phyloP scores from a whole-genome alignment of 2,888 invertebrate genomes.

The Drosophila rellima region DNA sequence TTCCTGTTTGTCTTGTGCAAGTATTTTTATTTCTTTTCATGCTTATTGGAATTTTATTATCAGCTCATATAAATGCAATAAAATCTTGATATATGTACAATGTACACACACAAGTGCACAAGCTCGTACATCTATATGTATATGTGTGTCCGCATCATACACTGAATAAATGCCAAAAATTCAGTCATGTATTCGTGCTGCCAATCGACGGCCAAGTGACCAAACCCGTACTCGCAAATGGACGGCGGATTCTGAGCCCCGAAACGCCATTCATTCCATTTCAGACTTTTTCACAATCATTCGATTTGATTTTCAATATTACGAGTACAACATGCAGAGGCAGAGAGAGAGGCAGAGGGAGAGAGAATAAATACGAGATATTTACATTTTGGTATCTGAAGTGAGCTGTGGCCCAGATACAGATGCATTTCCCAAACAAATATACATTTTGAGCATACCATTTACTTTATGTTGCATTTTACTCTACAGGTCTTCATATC shows the following conservation, averaged over 20 bases:
- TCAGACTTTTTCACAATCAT: constrained; percentile 5
- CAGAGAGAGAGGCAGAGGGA: not conserved
- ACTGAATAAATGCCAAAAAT: constrained; percentile 34
- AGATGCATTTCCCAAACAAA: not conserved
- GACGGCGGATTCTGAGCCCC: not conserved
- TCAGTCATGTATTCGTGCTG: constrained; percentile 27
- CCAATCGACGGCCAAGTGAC: constrained; percentile 35
- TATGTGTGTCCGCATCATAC: constrained; percentile 3
- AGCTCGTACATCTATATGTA: not conserved
- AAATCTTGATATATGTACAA: constrained; percentile 58
- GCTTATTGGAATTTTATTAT: constrained; percentile 81
- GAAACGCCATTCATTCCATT: constrained; percentile 9
- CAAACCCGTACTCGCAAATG: constrained; percentile 28
- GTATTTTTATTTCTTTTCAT: constrained; percentile 76
- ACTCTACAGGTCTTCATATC: not conserved
- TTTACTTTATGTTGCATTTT: not conserved
- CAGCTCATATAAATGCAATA: constrained; percentile 80
- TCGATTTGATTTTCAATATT: constrained; percentile 17
- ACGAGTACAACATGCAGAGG: not conserved
- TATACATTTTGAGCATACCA: not conserved
- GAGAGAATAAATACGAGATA: not conserved
- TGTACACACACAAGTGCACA: constrained; percentile 11
- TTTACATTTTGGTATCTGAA: constrained; percentile 3
- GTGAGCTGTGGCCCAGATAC: not conserved
- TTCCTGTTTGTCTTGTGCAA: constrained; percentile 61